phyloP scores from a whole-genome alignment of 2,888 invertebrate species.

The Mycalesis mineus region DNA sequence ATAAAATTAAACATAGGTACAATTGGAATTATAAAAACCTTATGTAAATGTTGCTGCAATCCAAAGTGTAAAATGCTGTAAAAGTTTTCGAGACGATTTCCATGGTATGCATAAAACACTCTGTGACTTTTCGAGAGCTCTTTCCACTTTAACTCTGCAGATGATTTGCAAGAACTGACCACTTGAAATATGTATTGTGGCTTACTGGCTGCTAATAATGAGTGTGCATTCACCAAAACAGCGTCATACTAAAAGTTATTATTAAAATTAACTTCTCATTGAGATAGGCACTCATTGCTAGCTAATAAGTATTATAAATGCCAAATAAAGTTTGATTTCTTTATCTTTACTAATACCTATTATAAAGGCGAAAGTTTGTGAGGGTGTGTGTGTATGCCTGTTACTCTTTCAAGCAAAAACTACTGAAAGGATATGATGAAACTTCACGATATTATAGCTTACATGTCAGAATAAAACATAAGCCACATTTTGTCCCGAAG shows the following conservation, averaged over 20 bases:
- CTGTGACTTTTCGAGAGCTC: conserved; percentile 73
- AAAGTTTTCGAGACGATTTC: conserved; percentile 88
- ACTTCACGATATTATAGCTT: no score
- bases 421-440: no score
- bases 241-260: conserved; percentile 69
- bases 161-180: conserved; percentile 71
- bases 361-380: no score
- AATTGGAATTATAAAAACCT: conserved; percentile 56
- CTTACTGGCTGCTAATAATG: conserved; percentile 56
- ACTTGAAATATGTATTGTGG: conserved; percentile 86
- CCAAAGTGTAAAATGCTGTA: conserved; percentile 89
- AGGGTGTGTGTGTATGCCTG: no score
- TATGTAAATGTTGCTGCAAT: conserved; percentile 84
- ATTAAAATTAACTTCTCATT: not conserved
- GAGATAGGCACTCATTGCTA: no score
- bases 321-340: no score
- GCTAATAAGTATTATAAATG: no score
- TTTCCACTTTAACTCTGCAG: conserved; percentile 79
- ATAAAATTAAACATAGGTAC: not conserved
- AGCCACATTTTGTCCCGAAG: no score
- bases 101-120: conserved; percentile 86
- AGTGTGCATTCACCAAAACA: conserved; percentile 73
- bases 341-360: no score
- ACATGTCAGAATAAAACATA: no score
- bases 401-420: no score